Base-by-base conservation (phyloP, 2,888 invertebrate species). In the Drosophila infuscata region DNA sequence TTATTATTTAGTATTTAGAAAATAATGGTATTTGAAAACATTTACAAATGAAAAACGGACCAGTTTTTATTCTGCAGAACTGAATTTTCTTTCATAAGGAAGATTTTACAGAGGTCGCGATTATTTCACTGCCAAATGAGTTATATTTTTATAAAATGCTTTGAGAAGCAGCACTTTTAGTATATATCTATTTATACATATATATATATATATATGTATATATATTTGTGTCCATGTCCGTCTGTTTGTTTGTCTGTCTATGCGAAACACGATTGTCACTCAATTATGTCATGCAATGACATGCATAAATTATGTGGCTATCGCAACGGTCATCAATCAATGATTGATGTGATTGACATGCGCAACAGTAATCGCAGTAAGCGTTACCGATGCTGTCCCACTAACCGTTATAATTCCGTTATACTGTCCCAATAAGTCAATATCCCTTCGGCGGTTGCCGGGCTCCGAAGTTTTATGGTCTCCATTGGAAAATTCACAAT, bases 401-500 rank as follows among this genome's bases (percentile, higher is more conserved):
- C 25, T 32, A 43, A 25, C 52, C 35, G 33, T 57, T 48, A 41
- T 36, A 56, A 35, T 46, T 62, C 48, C 71, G 72, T 53, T 63
- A 38, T 5, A 30, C 15, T 7, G 29, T 2, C 7, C 11, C 33
- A 73, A 35, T 73, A 60, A 20, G 66, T 57, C 74, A 65, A 73
- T 73, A 66, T 52, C 12, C 53, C 54, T 9, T 15, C 6, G 33
- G 48, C 36, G 8, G 43, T 43, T n/a, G 29, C 46, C n/a, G 11
- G 8, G 5, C 62, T 58, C 53, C 29, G 25, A 25, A 65, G 33
- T 67, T 74, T 74, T 67, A 62, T 62, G 54, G 48, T 32, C 48
- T 57, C 63, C 43, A 65, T 64, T 59, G 12, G 51, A 68, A 74
- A 74, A 61, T 62, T 61, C 69, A 57, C 68, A 69, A 74, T 58